Conservation (phyloP, 2,888 invertebrate species). For the Troglohyphantes excavatus region DNA sequence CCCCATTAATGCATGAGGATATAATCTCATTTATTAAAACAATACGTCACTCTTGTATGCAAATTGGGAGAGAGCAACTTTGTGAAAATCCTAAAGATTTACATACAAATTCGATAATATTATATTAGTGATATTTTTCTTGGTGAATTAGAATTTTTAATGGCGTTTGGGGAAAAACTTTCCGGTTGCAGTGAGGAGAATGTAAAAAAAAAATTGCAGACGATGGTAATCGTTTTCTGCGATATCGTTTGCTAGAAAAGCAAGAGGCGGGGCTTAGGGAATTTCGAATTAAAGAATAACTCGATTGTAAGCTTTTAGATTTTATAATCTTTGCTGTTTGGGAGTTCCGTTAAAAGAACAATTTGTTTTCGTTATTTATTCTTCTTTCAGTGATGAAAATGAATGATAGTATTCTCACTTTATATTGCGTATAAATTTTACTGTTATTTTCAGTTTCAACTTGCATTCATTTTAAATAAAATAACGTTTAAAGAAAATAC, state of each 20-base stretch:
- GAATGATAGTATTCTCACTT: neutral
- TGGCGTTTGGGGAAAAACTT: conserved; percentile 50
- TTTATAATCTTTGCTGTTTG: conserved; percentile 17
- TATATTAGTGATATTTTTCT: conserved; percentile 75
- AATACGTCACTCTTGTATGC: conserved; percentile 76
- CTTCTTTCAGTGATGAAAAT: conserved; percentile 15
- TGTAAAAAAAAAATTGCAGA: neutral
- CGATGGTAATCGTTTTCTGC: conserved; percentile 43
- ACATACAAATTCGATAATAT: conserved; percentile 77
- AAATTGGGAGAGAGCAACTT: conserved; percentile 61
- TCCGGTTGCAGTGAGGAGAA: conserved; percentile 12
- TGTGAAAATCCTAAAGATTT: conserved; percentile 59
- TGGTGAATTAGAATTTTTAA: conserved; percentile 72
- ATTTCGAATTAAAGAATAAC: conserved; percentile 22
- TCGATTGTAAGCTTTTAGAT: conserved; percentile 3
- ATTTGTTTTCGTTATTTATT: conserved; percentile 43
- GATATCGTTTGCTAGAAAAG: conserved; percentile 43
- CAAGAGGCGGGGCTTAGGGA: neutral
- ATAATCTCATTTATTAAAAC: conserved; percentile 78
- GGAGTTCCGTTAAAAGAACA: conserved; percentile 8
- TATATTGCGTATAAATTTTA: too few species aligned
- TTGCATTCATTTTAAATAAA: too few species aligned
- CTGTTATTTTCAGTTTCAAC: too few species aligned
- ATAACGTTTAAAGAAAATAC: too few species aligned
- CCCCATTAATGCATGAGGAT: conserved; percentile 60